Evolutionary conservation across 2,113 vertebrate species (phyloP).

Genomic region (Syngnathus floridae): DNA sequence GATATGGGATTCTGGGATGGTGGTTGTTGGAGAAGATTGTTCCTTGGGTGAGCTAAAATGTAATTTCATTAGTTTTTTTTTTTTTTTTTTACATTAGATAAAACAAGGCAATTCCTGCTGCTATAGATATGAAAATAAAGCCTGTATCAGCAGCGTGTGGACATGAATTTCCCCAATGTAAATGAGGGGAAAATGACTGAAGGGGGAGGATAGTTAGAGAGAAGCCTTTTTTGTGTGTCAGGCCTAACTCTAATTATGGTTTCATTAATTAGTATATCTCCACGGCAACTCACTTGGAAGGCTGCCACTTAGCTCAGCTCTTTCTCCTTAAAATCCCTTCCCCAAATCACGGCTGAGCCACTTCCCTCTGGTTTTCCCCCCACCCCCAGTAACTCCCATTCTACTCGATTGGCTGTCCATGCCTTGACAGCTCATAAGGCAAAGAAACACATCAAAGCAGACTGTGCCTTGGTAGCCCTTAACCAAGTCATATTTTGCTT

Average conservation of each 20-base stretch:
- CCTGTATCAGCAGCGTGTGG: conserved; percentile 10
- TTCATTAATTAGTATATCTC: conserved; percentile 67
- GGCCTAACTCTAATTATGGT: conserved; percentile 65
- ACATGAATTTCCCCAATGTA: conserved; percentile 31
- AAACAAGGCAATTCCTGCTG: conserved; percentile 23
- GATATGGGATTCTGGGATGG: conserved; percentile 19
- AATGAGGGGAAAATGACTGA: conserved; percentile 5
- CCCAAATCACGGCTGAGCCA: conserved; percentile 30
- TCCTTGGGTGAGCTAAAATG: conserved; percentile 40
- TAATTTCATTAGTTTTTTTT: conserved; percentile 3
- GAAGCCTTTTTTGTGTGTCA: conserved; percentile 53
- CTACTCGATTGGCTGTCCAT: conserved; percentile 12
- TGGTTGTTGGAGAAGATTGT: conserved; percentile 20
- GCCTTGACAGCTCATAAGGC: conserved; percentile 65
- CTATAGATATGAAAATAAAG: conserved; percentile 32
- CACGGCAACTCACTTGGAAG: conserved; percentile 53
- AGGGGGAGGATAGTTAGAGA: conserved; percentile 16
- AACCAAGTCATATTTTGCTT: conserved; percentile 58
- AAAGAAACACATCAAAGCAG: conserved; percentile 55
- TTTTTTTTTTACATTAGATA: conserved; percentile 24
- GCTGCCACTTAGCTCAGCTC: conserved; percentile 56
- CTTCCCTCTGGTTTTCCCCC: neutral
- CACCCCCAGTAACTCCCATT: conserved; percentile 18
- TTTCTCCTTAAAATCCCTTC: conserved; percentile 24
- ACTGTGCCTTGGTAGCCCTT: conserved; percentile 48